These are phyloP conservation scores for Drosophila bocki DNA, from an alignment of 1,140 invertebrate species.

Conservation along the genomic window DNA sequence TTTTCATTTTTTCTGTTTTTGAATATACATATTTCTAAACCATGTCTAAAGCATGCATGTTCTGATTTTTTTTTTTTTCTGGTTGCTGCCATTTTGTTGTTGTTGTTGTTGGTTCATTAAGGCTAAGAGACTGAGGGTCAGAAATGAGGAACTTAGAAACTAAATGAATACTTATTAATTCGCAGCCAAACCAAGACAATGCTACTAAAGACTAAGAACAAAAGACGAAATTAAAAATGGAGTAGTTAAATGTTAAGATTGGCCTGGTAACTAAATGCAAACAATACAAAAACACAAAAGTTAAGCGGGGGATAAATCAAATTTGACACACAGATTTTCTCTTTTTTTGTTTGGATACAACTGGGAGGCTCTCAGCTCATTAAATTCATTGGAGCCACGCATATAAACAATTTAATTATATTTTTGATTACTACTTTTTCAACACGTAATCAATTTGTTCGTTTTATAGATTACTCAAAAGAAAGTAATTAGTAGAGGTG, in stretches of 20 bases:
- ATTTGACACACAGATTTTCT: conserved; percentile 33
- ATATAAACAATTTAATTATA: conserved; percentile 11
- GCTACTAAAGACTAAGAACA: conserved; percentile 15
- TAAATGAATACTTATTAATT: conserved; percentile 69
- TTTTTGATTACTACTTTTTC: conserved; percentile 7
- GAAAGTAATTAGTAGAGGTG: background rate
- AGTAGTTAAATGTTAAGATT: conserved; percentile 11
- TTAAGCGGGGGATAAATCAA: conserved; percentile 34
- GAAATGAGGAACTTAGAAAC: conserved; percentile 49
- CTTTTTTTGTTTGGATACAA: conserved; percentile 3
- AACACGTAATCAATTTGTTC: conserved; percentile 28
- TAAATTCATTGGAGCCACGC: conserved; percentile 65
- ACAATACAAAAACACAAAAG: conserved; percentile 21
- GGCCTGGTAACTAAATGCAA: conserved; percentile 36
- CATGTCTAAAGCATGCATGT: conserved; percentile 38
- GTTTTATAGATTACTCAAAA: conserved; percentile 16
- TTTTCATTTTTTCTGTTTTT: conserved; percentile 40
- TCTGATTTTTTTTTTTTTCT: conserved; percentile 27
- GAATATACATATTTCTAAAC: conserved; percentile 46
- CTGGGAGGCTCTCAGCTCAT: conserved; percentile 43
- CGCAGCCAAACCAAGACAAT: conserved; percentile 32
- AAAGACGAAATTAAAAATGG: conserved; percentile 1
- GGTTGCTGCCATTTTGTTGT: conserved; percentile 35
- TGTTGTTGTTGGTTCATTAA: conserved; percentile 43
- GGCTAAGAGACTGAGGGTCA: conserved; percentile 53